Evolutionary conservation across 1,140 invertebrate species (phyloP), one percentile per base, ranked within the genome.

Genomic region (Microvelia longipes): DNA sequence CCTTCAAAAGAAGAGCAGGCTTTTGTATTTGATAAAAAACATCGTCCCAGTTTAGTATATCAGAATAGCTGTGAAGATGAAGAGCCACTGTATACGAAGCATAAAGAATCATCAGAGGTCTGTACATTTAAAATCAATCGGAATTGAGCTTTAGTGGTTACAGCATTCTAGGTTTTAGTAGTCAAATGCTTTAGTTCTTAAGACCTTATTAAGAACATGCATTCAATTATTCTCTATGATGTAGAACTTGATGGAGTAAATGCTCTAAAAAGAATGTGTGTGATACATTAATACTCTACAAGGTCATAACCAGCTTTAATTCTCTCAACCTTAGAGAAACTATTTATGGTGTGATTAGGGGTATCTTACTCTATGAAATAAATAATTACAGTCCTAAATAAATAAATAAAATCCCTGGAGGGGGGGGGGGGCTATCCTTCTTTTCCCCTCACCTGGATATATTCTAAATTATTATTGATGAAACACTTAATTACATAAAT

Each of bases 11-110:
- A 92, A 75, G 89, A 73, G 25, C 73, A 73, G 50, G 90, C 89
- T 63, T 93, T 93, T 81, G 84, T 87, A 35, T 93, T 93, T 80
- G 90, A 92, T 77, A 92, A 91, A 78, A 90, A 88, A 78, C 80
- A 84, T n/a, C 85, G 85, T 73, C 85, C 85, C 69, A 87, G 85
- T 75, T 76, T 87, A 50, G 77, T 84, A 27, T 82, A 82, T 77
- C 82, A 87, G 78, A 81, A 85, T 73, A 90, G 88, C 24, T 83
- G 89, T 71, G 91, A 93, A 75, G 90, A 92, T 76, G 88, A 90
- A 73, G 90, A 91, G 74, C 84, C 89, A 27, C 90, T 88, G 80
- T 91, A 86, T 77, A 85, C 87, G 61, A 89, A 89, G 84, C 84
- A 1, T 63, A 71, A 69, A 74, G 71, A 69, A 35, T 11, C 13